Percentiles rank a stretch among this genome's conserved stretches.
Conservation (phyloP, 2,797 vertebrate species). For the Mormyrus hasselquistii region DNA sequence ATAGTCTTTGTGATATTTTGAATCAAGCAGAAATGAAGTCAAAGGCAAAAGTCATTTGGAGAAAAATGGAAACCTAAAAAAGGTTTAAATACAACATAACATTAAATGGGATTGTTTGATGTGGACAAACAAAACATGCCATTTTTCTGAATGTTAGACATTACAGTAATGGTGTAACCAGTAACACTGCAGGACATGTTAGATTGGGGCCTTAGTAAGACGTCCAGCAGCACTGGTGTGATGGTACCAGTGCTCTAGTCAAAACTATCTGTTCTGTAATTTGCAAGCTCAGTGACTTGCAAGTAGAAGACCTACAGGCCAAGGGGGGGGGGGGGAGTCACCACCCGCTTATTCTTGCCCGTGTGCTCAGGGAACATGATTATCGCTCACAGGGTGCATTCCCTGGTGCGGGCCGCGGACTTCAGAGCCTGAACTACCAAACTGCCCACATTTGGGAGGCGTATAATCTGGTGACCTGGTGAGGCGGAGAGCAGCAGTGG, state of each 20-base stretch:
- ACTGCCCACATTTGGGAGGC: background rate
- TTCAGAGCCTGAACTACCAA: background rate
- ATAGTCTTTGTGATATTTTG: background rate
- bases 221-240: background rate
- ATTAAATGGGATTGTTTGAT: background rate
- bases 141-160: background rate
- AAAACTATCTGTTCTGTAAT: background rate
- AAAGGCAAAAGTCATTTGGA: background rate
- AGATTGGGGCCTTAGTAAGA: background rate
- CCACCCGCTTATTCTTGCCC: background rate
- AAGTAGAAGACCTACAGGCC: background rate
- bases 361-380: background rate
- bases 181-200: background rate
- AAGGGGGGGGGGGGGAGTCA: background rate
- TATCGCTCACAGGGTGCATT: background rate
- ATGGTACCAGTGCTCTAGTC: background rate
- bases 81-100: background rate
- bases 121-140: background rate
- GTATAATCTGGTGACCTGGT: background rate
- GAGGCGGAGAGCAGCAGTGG: background rate
- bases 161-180: background rate
- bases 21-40: background rate
- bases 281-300: background rate
- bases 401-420: background rate
- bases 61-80: background rate